Base-by-base conservation (phyloP, 53 echinoderm and acorn worm species). In the Patiria pectinifera region DNA sequence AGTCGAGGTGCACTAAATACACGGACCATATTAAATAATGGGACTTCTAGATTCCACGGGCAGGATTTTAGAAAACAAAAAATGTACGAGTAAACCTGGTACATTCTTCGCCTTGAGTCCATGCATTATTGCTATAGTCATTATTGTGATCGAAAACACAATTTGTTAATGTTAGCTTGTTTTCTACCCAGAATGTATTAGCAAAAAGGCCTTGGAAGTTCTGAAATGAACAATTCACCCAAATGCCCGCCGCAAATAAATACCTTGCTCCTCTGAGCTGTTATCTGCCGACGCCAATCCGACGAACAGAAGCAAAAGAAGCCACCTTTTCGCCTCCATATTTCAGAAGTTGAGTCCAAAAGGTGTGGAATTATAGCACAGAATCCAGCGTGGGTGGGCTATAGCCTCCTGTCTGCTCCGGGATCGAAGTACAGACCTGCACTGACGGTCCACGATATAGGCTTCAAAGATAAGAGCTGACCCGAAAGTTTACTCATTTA, bases 271-370 rank as follows among this genome's bases (percentile, higher is more conserved):
- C 21, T 58, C 82, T 11, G 12, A 44, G 24, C 24, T 66, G 66
- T 18, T 0, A 80, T 45, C 48, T 48, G 2, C 80, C 25, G 76
- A 24, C 76, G 25, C 76, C 76, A 76, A 13, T 71, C 14, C 10
- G 79, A 46, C 16, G 85, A 86, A 71, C 48, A 86, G 49, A 71
- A 86, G 24, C 74, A 86, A 9, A 44, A 86, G 70, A 45, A 70
- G 71, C 72, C 45, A 86, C 53, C 58, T 71, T 53, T 72, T 74
- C 7, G 48, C 69, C 14, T 53, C 86, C 86, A 86, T 86, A 44
- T 49, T 86, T 43, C 22, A 24, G 8, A 70, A 74, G 69, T 62
- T 23, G 70, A 14, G 85, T 18, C 18, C 6, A 23, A 11, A 24
- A 26, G 12, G 53, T 60, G 60, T 83, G 7, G 63, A 53, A 5